These are phyloP conservation scores for Eilema caniola DNA, from an alignment of 2,888 invertebrate genomes.

Conservation along the genomic window DNA sequence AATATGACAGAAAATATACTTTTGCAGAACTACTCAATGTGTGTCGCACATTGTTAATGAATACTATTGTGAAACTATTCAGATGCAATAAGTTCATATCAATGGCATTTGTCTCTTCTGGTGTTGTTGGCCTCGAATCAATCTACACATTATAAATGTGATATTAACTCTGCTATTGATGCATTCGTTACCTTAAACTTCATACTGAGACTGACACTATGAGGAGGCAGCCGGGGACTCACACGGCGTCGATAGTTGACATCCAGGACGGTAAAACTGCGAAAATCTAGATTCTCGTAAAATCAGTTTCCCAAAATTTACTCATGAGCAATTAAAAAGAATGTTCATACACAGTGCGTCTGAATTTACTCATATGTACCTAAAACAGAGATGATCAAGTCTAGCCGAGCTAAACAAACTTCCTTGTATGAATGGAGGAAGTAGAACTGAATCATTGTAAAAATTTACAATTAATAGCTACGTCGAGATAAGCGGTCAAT, in stretches of 20 bases:
- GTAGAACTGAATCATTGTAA: slow-evolving; percentile 49
- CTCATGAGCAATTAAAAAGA: background rate
- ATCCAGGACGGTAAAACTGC: too few species aligned
- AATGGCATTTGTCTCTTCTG: background rate
- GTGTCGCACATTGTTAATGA: background rate
- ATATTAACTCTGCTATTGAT: background rate
- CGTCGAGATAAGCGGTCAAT: slow-evolving; percentile 51
- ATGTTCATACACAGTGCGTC: background rate
- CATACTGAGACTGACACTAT: background rate
- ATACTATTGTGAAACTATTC: slow-evolving; percentile 1
- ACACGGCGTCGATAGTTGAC: too few species aligned
- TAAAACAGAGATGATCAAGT: slow-evolving; percentile 14
- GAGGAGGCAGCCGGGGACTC: too few species aligned
- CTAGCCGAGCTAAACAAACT: slow-evolving; percentile 31
- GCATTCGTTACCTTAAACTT: background rate
- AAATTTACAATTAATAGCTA: slow-evolving; percentile 48
- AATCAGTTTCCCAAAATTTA: background rate
- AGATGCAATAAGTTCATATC: slow-evolving; percentile 1
- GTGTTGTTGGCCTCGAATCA: slow-evolving; percentile 2
- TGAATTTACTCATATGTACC: background rate
- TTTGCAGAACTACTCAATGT: background rate
- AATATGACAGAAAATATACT: background rate
- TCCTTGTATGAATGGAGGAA: slow-evolving; percentile 46
- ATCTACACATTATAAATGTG: background rate
- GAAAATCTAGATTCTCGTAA: background rate